Base-by-base conservation (phyloP, 2,888 invertebrate genomes). In the Drosophila greeni region DNA sequence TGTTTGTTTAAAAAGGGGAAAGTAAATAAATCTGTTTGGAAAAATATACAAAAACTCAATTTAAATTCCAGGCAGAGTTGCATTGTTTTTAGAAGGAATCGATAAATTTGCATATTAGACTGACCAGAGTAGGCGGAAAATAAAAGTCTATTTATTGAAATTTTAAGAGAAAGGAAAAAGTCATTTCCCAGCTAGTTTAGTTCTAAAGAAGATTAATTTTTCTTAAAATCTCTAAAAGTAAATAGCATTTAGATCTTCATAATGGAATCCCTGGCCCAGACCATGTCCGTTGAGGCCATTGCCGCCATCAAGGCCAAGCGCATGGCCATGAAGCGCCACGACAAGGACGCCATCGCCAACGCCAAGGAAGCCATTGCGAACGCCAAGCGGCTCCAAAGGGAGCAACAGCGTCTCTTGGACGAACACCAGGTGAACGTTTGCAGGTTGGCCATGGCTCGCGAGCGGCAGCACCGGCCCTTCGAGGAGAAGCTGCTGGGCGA, bases 271-370 rank as follows among this genome's bases (percentile, higher is more conserved):
- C 37, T 67, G 4, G 2, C 23, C 5, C 53, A 67, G 29, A 26
- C 61, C 40, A 69, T 68, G 61, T 55, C 68, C 11, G 29, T 61
- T 9, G 54, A 69, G 33, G 49, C 43, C n/a, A 69, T 69, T 26
- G 55, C 69, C 2, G 40, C 45, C 7, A 67, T 67, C n/a, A 67
- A 67, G 48, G 49, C 53, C 53, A 59, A 59, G 16, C 68, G 67
- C 5, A 8, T 67, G 68, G 68, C 67, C 16, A 53, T 45, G 36
- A 67, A 67, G 12, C 29, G 31, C 20, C 18, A 31, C 0, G 29
- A 14, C 18, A 26, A 14, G n/a, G 20, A 37, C 2, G 16, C 23
- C 40, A 4, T 23, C 3, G 40, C 9, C 0, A 40, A 33, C 11
- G 23, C 23, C 26, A 24, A 12, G 11, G 16, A 37, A 1, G 16